Evolutionary conservation across 2,888 invertebrate genomes (phyloP), one percentile per base, ranked within the genome.

Genomic region (Hydrotaea diabolus): DNA sequence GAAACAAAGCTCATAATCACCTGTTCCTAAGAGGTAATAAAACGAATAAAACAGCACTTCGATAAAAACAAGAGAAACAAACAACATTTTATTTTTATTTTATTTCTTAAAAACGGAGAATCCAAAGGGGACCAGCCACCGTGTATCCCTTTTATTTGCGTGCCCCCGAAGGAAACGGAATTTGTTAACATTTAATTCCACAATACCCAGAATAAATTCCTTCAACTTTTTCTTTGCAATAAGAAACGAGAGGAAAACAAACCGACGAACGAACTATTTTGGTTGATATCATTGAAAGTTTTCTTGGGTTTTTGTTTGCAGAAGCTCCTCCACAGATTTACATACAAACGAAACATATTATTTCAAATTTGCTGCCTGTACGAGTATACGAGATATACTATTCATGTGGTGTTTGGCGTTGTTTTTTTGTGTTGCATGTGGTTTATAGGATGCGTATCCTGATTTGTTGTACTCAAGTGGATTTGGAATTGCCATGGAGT

Each of bases 381-480:
- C 15, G n/a, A 15, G 26, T 26, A 59, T 59, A 59, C 26, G 59
- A n/a, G 26, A 59, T n/a, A n/a, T n/a, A n/a, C n/a, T 31, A 15
- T 62, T 31, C 23, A 36, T 62, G 36, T 62, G 62, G 26, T 46
- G 23, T 66, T 64, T 59, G 11, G 3, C 23, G 4, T 31, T n/a
- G 23, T 59, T 59, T 23, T 59, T 31, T n/a, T 62, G 31, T 62
- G 62, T 62, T 62, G 26, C n/a, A n/a, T 62, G 62, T 62, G 62
- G 62, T 36, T 62, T 62, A 31, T 26, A 8, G 31, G 49, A 49
- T 49, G 13, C 49, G 13, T 62, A n/a, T 9, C 62, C 46, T 69
- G 69, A 69, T 69, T 69, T 69, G 69, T 69, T 69, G 69, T 69
- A 17, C 69, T 43, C 69, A 19, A 69, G 69, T 69, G 69, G 21